Percentiles rank a stretch among this genome's conserved stretches.
Evolutionary conservation across 1,140 invertebrate species (phyloP).

Genomic region (Hestina assimilis): DNA sequence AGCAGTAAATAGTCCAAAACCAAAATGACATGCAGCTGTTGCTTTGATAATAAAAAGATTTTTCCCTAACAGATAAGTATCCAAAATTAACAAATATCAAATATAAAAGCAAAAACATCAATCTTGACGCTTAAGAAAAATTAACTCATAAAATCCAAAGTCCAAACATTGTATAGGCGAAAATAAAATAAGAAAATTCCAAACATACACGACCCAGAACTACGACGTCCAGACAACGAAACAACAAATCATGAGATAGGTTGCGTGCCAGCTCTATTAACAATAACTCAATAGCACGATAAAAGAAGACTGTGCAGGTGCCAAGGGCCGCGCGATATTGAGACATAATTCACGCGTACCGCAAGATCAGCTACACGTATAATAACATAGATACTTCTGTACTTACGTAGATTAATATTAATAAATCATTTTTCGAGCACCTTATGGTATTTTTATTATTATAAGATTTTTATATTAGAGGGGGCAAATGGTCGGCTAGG

Average conservation of each 20-base stretch:
- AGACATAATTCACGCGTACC: conserved; percentile 46
- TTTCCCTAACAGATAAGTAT: too few relatives aligned
- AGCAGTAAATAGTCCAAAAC: too few relatives aligned
- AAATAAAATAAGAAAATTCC: not conserved
- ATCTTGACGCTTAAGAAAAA: too few relatives aligned
- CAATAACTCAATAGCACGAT: conserved; percentile 48
- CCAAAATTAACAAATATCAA: too few relatives aligned
- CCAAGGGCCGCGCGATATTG: conserved; percentile 53
- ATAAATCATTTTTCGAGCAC: not conserved
- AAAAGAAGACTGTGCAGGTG: conserved; percentile 48
- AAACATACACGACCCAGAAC: not conserved
- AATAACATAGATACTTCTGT: conserved; percentile 7
- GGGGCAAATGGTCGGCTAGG: too few relatives aligned
- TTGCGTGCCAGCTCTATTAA: conserved; percentile 46
- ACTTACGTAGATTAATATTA: not conserved
- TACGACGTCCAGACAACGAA: not conserved
- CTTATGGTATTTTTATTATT: not conserved
- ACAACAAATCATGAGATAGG: conserved; percentile 17
- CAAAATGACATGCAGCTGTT: too few relatives aligned
- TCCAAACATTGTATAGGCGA: not conserved
- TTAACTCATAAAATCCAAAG: too few relatives aligned
- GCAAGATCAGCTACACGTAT: conserved; percentile 10
- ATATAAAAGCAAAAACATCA: too few relatives aligned
- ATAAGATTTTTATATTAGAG: not conserved
- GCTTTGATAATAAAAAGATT: too few relatives aligned